Percentiles rank a stretch among this genome's conserved stretches.
phyloP scores from a whole-genome alignment of 2,888 invertebrate species.

The Synergus itoensis region DNA sequence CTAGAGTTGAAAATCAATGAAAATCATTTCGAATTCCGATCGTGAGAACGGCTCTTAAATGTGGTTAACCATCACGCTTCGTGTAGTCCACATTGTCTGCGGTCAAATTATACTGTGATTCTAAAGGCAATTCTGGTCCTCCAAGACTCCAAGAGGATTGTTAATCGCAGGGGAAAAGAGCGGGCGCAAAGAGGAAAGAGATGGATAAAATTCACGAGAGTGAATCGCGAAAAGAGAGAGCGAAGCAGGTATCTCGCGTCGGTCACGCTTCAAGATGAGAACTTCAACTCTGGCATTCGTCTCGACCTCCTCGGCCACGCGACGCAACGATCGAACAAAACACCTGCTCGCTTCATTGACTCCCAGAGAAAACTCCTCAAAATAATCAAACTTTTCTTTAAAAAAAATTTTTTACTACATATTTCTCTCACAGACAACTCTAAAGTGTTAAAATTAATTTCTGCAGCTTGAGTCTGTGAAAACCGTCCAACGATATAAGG shows the following conservation, averaged over 20 bases:
- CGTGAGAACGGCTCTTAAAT: constrained; percentile 65
- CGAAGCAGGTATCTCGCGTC: constrained; percentile 28
- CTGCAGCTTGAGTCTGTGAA: no score
- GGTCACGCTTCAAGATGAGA: background rate
- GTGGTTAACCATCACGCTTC: constrained; percentile 66
- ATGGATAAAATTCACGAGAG: constrained; percentile 45
- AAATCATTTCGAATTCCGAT: constrained; percentile 50
- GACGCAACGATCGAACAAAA: constrained; percentile 26
- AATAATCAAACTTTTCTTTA: constrained; percentile 1
- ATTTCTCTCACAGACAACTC: no score
- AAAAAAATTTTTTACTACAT: background rate
- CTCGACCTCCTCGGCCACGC: constrained; percentile 51
- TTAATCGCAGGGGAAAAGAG: constrained; percentile 47
- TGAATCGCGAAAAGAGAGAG: constrained; percentile 46
- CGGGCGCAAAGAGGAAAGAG: constrained; percentile 55
- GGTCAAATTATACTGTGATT: constrained; percentile 74
- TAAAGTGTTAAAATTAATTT: no score
- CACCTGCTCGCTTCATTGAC: constrained; percentile 70
- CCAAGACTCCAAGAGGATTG: constrained; percentile 56
- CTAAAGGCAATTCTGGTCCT: constrained; percentile 72
- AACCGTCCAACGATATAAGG: no score
- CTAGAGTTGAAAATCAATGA: constrained; percentile 41
- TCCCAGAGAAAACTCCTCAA: constrained; percentile 66
- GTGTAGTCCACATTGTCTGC: constrained; percentile 74
- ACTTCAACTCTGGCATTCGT: background rate